A percentile compares a stretch with the other conserved stretches of the same genome.
phyloP scores from a whole-genome alignment of 2,797 vertebrate species.

The Gobionotothen gibberifrons region DNA sequence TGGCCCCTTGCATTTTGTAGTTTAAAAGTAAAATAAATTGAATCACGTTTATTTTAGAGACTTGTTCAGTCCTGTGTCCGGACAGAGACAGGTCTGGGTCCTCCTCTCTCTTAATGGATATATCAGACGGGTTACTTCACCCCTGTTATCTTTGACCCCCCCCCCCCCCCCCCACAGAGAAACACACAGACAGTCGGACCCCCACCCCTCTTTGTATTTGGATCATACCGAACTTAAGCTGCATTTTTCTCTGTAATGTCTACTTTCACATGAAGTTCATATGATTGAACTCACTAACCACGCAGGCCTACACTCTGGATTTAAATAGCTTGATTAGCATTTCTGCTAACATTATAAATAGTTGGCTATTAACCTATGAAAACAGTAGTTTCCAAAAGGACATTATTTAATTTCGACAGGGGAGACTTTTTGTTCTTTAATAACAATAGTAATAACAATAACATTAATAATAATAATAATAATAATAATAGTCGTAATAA shows the following conservation, averaged over 20 bases:
- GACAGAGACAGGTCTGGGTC: conserved; percentile 23
- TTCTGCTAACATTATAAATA: too few species aligned
- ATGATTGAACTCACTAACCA: too few species aligned
- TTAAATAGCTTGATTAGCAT: too few species aligned
- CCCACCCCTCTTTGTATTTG: background rate
- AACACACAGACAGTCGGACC: background rate
- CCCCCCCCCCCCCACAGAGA: background rate
- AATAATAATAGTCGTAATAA: too few species aligned
- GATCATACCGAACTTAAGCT: background rate
- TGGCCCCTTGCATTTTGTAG: background rate
- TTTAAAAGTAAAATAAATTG: background rate
- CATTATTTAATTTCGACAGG: background rate
- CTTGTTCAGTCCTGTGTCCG: background rate
- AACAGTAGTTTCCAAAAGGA: too few species aligned
- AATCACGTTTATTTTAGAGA: background rate
- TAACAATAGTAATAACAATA: too few species aligned
- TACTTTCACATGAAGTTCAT: too few species aligned
- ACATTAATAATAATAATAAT: too few species aligned
- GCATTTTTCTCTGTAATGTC: background rate
- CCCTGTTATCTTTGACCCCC: conserved; percentile 70
- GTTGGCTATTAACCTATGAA: too few species aligned
- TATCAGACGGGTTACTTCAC: conserved; percentile 62
- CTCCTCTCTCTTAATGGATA: conserved; percentile 59
- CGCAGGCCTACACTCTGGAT: too few species aligned
- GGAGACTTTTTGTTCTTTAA: background rate